Evolutionary conservation across 2,888 invertebrate species (phyloP), one percentile per base, ranked within the genome.

Genomic region (Tenthredo scrophulariae): DNA sequence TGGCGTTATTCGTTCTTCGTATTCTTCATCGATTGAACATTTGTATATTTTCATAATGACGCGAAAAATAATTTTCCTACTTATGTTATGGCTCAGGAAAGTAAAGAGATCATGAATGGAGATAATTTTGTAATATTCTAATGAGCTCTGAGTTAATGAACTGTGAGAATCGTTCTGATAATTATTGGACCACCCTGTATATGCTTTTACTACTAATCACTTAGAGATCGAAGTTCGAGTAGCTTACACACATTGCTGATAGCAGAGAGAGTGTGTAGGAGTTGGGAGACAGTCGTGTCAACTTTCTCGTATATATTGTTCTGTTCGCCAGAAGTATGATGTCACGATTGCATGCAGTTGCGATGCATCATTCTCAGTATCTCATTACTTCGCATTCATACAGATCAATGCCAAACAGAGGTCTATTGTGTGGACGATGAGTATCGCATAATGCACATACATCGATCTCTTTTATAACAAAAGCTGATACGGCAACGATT

Each of bases 311-410:
- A 37, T 54, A 37, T 80, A 62, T 26, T 80, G 80, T 80, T 37
- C 37, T 58, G 80, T 62, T 62, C 62, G 62, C 80, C 58, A 80
- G 62, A 62, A 80, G 80, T 80, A 80, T 83, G 46, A 50, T 40
- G 70, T 70, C 83, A 83, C 83, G 83, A 58, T 83, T 83, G 43
- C 83, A 83, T 83, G 83, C 83, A 83, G 65, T 67, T 83, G 43
- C 83, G 83, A 83, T 83, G 83, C 83, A 83, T 29, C 83, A 70
- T 83, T 70, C 70, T 83, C 83, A 65, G 46, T 83, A 83, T 62
- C 29, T 54, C 83, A 67, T 67, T 46, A 67, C 67, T 70, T 50
- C 46, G 67, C 83, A 83, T 83, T 83, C 83, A 58, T 54, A 54
- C 80, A 80, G 80, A 80, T 80, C 80, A 80, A 62, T 62, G 37